phyloP scores from a whole-genome alignment of 2,113 vertebrate species.

The Sitta europaea region DNA sequence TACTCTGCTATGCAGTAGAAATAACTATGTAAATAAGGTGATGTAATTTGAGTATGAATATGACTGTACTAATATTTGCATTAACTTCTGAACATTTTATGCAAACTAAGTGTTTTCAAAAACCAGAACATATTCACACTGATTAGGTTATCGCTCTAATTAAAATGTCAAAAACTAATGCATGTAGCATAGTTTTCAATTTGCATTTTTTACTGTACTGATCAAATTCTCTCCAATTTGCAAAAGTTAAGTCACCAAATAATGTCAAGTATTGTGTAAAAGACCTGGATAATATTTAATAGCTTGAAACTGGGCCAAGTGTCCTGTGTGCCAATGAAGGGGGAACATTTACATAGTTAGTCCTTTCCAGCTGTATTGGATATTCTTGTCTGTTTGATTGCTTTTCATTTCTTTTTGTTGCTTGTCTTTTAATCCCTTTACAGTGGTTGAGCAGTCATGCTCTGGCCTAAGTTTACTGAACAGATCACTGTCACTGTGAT shows the following conservation, averaged over 20 bases:
- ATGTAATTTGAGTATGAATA: neutral
- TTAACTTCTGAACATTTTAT: neutral
- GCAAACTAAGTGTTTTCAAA: neutral
- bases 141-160: neutral
- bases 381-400: neutral
- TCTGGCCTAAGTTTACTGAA: neutral
- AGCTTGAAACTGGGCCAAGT: neutral
- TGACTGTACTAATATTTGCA: neutral
- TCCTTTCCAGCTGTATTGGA: neutral
- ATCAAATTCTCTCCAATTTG: neutral
- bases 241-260: neutral
- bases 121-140: neutral
- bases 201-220: neutral
- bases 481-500: neutral
- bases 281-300: conserved; percentile 24
- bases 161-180: neutral
- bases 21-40: neutral
- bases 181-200: neutral
- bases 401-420: neutral
- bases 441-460: neutral
- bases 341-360: neutral
- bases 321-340: neutral
- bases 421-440: neutral
- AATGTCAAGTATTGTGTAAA: neutral
- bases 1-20: neutral